phyloP scores from a whole-genome alignment of 2,113 vertebrate genomes.

The Paedocypris sp. region DNA sequence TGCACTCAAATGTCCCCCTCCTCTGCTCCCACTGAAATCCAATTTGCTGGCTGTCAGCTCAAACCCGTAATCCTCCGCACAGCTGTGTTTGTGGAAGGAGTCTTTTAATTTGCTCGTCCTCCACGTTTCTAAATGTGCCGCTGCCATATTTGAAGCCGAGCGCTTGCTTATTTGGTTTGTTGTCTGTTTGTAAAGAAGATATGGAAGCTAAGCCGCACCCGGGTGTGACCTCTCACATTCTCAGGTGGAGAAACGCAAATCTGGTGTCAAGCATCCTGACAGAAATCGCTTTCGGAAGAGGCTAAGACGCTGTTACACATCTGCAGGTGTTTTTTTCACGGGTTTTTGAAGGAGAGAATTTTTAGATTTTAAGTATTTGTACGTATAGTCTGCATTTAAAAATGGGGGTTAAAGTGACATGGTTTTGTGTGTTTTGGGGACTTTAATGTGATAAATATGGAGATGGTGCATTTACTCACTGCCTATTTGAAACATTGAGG shows the following conservation, averaged over 20 bases:
- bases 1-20: constrained; percentile 45
- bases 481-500: too few relatives aligned
- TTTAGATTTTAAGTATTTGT: too few relatives aligned
- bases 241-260: neutral
- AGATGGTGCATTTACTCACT: too few relatives aligned
- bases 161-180: constrained; percentile 6
- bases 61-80: constrained; percentile 65
- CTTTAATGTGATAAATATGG: too few relatives aligned
- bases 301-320: too few relatives aligned
- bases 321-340: too few relatives aligned
- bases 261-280: too few relatives aligned
- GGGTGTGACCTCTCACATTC: neutral
- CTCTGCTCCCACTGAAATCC: constrained; percentile 68
- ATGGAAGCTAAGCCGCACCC: neutral
- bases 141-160: constrained; percentile 26
- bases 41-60: constrained; percentile 73
- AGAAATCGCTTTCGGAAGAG: too few relatives aligned
- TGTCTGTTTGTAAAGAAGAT: neutral
- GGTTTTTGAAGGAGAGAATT: too few relatives aligned
- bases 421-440: too few relatives aligned
- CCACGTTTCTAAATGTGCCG: constrained; percentile 48
- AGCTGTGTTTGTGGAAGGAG: constrained; percentile 61
- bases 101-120: constrained; percentile 62
- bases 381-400: too few relatives aligned
- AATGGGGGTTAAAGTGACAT: too few relatives aligned